Evolutionary conservation across 2,113 vertebrate genomes (phyloP).

Genomic region (Aspiorhynchus laticeps): DNA sequence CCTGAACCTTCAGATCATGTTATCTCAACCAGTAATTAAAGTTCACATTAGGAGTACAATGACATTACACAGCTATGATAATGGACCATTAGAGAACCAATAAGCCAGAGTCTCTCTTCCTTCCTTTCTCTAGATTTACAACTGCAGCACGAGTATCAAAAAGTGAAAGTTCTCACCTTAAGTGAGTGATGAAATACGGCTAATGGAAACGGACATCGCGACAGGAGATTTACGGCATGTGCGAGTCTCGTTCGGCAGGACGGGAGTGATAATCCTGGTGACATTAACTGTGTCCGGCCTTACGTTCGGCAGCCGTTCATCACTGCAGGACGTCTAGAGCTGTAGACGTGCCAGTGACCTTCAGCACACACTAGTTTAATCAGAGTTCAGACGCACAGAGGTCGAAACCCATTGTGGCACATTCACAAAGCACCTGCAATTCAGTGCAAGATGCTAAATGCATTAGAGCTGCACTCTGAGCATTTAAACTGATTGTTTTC

Average conservation of each 20-base stretch:
- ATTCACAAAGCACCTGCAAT: not conserved
- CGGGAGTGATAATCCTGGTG: slow-evolving; percentile 65
- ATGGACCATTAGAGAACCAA: not conserved
- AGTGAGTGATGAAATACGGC: slow-evolving; percentile 66
- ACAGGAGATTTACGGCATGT: slow-evolving; percentile 66
- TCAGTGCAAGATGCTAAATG: not conserved
- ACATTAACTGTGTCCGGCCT: slow-evolving; percentile 67
- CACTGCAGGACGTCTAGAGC: slow-evolving; percentile 64
- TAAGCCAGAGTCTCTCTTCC: not conserved
- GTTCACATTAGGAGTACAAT: not conserved
- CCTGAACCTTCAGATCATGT: not conserved
- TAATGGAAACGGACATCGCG: slow-evolving; percentile 73
- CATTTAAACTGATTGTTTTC: not conserved
- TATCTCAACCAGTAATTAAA: not conserved
- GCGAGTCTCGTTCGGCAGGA: slow-evolving; percentile 57
- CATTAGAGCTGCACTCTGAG: not conserved
- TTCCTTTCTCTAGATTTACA: slow-evolving; percentile 50
- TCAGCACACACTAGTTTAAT: not conserved
- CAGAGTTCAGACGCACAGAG: not conserved
- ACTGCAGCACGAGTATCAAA: slow-evolving; percentile 52
- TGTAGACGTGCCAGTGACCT: slow-evolving; percentile 48
- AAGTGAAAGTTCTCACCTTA: slow-evolving; percentile 63
- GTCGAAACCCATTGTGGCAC: not conserved
- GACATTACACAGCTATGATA: not conserved
- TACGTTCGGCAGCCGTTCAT: slow-evolving; percentile 68